Conservation (phyloP, 1,140 invertebrate genomes). For the Penaeus indicus region DNA sequence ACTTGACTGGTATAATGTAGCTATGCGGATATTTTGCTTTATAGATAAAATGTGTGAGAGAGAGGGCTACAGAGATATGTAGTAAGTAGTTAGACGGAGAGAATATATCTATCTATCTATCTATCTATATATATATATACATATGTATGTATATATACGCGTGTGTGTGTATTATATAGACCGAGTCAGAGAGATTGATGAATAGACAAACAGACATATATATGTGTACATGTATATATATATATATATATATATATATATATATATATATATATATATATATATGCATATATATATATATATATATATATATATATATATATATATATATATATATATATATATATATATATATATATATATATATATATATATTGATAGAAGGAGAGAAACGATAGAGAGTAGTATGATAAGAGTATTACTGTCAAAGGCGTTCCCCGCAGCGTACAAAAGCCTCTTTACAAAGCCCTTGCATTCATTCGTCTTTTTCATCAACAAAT, state of each 20-base stretch:
- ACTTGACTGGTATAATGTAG: too few relatives aligned
- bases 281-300: conserved; percentile 22
- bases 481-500: not conserved
- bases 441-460: not conserved
- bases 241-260: conserved; percentile 7
- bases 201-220: not conserved
- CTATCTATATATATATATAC: not conserved
- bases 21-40: too few relatives aligned
- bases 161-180: not conserved
- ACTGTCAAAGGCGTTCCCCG: not conserved
- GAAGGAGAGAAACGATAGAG: not conserved
- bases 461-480: not conserved
- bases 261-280: conserved; percentile 11
- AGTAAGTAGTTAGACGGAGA: too few relatives aligned
- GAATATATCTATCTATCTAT: not conserved
- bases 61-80: too few relatives aligned
- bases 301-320: too few relatives aligned
- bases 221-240: not conserved
- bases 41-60: too few relatives aligned
- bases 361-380: not conserved
- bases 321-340: not conserved
- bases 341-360: not conserved
- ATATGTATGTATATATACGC: not conserved
- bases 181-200: not conserved
- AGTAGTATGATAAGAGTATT: too few relatives aligned